Evolutionary conservation across 2,888 invertebrate species (phyloP), one percentile per base, ranked within the genome.

Genomic region (Drosophila setosimentum): DNA sequence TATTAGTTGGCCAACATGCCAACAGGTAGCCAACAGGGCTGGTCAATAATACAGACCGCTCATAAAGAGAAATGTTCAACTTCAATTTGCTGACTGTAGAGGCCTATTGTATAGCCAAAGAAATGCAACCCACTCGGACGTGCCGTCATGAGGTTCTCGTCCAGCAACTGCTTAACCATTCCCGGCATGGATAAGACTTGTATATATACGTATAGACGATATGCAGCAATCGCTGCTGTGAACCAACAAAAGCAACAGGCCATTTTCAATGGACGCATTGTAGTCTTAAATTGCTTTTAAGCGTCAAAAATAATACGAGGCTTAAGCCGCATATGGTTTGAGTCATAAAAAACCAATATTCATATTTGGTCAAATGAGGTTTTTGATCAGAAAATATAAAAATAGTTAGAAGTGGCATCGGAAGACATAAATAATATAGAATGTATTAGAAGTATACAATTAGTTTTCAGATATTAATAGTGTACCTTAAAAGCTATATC

Each of bases 41-140:
- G 49, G 53, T 86, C 74, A 75, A 73, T 89, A 87, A 82, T 76
- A 68, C 68, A 70, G 74, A 70, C 64, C 73, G 69, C 59, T 77
- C 85, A 78, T 83, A 82, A 87, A 89, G 89, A 81, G 75, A 89
- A 87, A 89, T 87, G 81, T 80, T 72, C 54, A 69, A 45, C 57
- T 57, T 54, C 63, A 40, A 40, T 67, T 59, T 40, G 62, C 8
- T 59, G 54, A 54, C 67, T 55, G 50, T 48, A 66, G 59, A 61
- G 62, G 65, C 73, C 61, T 51, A 61, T 49, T 49, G 57, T n/a
- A 45, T 21, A 21, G 21, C 21, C 21, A 2, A 21, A 21, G 42
- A 73, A 80, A 65, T 75, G 68, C 69, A 64, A 84, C 66, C 54
- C 69, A 61, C 27, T 61, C 59, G 49, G 68, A 79, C 89, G 85